Evolutionary conservation across 1,140 invertebrate species (phyloP).

Genomic region (Asobara japonica): DNA sequence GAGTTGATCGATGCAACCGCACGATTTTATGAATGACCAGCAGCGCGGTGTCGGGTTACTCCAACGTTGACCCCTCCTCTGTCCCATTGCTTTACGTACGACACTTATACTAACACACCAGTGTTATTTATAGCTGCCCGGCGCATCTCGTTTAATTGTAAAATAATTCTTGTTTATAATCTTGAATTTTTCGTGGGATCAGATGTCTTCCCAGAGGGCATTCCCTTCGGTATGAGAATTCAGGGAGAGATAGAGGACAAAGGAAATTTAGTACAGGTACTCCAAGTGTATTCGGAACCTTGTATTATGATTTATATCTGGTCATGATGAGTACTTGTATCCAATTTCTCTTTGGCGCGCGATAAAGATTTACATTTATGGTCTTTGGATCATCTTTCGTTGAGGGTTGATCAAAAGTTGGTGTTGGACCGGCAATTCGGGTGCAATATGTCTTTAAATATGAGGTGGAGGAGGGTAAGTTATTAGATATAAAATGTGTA

Average conservation of each 20-base stretch:
- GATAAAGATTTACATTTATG: neutral
- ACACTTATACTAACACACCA: neutral
- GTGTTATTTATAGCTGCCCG: constrained; percentile 43
- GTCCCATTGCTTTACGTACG: neutral
- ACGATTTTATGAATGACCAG: constrained; percentile 36
- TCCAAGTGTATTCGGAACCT: neutral
- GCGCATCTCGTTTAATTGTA: constrained; percentile 51
- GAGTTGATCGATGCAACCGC: constrained; percentile 35
- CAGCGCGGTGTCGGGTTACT: constrained; percentile 47
- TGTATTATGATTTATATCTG: neutral
- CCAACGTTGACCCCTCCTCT: neutral
- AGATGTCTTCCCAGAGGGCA: neutral
- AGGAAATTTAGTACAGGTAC: neutral
- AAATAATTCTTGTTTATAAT: constrained; percentile 58
- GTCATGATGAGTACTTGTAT: neutral
- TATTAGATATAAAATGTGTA: too few species aligned
- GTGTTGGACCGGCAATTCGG: too few species aligned
- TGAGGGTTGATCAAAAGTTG: too few species aligned
- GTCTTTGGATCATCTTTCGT: neutral
- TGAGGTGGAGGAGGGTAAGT: too few species aligned
- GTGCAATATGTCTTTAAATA: too few species aligned
- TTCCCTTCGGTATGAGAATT: neutral
- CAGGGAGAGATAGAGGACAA: neutral
- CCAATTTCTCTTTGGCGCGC: neutral
- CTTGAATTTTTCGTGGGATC: constrained; percentile 39